Base-by-base conservation (phyloP, 2,797 vertebrate genomes). In the Halcyon leucocephala region DNA sequence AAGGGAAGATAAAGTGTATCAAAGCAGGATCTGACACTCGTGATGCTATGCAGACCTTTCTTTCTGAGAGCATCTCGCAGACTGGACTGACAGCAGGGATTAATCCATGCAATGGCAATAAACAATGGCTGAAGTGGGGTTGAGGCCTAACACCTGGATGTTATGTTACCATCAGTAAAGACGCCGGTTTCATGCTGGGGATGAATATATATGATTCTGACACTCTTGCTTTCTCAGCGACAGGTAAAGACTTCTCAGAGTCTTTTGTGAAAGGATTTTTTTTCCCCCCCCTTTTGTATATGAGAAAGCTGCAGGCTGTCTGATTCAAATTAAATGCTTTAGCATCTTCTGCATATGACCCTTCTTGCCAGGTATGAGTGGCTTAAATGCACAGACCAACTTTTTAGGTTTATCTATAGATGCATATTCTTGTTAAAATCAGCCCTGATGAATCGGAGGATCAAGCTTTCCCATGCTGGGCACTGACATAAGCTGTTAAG, bases 1-100 rank as follows among this genome's bases (percentile, higher is more conserved):
- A 97, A 98, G 97, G 67, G 89, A 94, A 98, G 98, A 98, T 97
- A 97, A 97, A 98, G 95, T 83, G 95, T 97, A 97, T 98, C 98
- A 97, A 98, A 98, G 97, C 94, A 95, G 89, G 89, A 97, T 97
- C 90, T 97, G 97, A 98, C 98, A 97, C 95, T 81, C 28, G 52
- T 97, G 98, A 98, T 96, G 97, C 96, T 97, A 92, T n/a, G 96
- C 98, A 97, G 98, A 97, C 97, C 97, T 97, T 97, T 97, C 96
- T 97, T 79, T 96, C 94, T 79, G 67, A 97, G 96, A 97, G 95
- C 97, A 97, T 97, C 98, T 97, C 82, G 42, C 83, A 12, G 97
- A 64, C 89, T 48, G 92, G 96, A 97, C 80, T 98, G 98, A 97
- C 98, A 97, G 97, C 96, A 95, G 92, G 98, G 97, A 98, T 98